A percentile compares a stretch with the other conserved stretches of the same genome.
Conservation (phyloP, 2,797 vertebrate species). For the Spea hammondii region DNA sequence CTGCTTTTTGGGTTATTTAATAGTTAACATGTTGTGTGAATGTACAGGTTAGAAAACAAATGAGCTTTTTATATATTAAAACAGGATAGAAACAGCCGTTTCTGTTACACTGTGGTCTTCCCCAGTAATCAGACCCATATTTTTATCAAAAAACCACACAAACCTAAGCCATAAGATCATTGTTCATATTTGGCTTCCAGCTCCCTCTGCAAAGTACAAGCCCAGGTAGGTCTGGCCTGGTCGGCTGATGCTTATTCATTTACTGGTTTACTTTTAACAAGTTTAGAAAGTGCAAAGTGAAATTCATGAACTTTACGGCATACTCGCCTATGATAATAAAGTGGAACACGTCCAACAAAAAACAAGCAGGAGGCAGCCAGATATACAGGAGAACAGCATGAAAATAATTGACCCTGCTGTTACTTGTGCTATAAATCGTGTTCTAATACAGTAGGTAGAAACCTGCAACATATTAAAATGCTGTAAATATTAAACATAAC, state of each 20-base stretch:
- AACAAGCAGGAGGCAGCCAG: constrained; percentile 47
- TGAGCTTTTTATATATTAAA: background rate
- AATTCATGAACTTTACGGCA: constrained; percentile 60
- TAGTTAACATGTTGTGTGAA: background rate
- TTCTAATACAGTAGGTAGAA: constrained; percentile 52
- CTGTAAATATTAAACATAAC: constrained; percentile 51
- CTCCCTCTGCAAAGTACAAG: constrained; percentile 63
- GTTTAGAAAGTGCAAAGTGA: constrained; percentile 65
- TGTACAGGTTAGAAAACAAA: no score
- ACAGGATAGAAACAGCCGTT: constrained; percentile 41
- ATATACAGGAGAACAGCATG: constrained; percentile 48
- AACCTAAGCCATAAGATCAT: constrained; percentile 69
- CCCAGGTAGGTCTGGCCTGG: constrained; percentile 65
- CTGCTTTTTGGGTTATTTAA: background rate
- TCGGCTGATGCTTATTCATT: constrained; percentile 55
- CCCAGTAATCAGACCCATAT: constrained; percentile 70
- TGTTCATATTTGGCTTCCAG: constrained; percentile 67
- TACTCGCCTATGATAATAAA: constrained; percentile 54
- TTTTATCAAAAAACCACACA: constrained; percentile 66
- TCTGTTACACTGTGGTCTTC: constrained; percentile 62
- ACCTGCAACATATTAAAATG: constrained; percentile 52
- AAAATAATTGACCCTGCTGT: constrained; percentile 47
- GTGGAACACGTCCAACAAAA: constrained; percentile 55
- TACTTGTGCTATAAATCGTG: constrained; percentile 49
- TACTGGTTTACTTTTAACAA: constrained; percentile 62